A percentile compares a stretch with the other conserved stretches of the same genome.
These are phyloP conservation scores for Tympanoctomys barrerae DNA, from an alignment of 2,797 vertebrate species.

Conservation along the genomic window DNA sequence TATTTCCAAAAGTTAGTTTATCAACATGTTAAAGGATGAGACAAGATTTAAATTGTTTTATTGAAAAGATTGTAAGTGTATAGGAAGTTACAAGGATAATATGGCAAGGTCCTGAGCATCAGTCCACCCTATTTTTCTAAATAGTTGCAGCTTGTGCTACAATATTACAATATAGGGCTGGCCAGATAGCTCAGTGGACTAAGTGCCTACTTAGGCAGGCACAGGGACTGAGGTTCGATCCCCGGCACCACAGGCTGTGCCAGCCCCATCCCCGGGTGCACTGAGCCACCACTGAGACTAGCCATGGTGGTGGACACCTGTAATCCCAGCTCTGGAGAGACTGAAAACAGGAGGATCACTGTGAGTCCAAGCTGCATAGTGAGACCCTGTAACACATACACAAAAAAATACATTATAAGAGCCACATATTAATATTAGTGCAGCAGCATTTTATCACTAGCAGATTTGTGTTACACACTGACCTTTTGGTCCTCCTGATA, in stretches of 20 bases:
- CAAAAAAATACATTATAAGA: neutral
- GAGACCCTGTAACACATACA: no score
- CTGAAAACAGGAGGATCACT: no score
- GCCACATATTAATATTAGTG: neutral
- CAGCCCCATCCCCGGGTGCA: no score
- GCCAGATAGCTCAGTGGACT: no score
- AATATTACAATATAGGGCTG: neutral
- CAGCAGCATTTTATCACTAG: neutral
- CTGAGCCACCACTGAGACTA: no score
- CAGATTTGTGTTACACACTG: neutral
- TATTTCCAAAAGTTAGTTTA: slow-evolving; percentile 40
- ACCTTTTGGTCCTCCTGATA: no score
- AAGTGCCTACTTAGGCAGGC: no score
- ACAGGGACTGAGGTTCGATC: no score
- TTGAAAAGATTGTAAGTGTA: neutral
- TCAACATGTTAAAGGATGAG: neutral
- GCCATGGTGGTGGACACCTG: no score
- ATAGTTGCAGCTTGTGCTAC: neutral
- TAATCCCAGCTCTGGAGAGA: no score
- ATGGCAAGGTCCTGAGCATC: neutral
- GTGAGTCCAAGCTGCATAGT: no score
- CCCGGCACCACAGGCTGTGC: no score
- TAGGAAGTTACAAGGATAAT: neutral
- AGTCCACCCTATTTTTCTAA: neutral
- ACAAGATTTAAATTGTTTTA: neutral